phyloP scores from a whole-genome alignment of 2,113 vertebrate species.

The Odocoileus virginianus region DNA sequence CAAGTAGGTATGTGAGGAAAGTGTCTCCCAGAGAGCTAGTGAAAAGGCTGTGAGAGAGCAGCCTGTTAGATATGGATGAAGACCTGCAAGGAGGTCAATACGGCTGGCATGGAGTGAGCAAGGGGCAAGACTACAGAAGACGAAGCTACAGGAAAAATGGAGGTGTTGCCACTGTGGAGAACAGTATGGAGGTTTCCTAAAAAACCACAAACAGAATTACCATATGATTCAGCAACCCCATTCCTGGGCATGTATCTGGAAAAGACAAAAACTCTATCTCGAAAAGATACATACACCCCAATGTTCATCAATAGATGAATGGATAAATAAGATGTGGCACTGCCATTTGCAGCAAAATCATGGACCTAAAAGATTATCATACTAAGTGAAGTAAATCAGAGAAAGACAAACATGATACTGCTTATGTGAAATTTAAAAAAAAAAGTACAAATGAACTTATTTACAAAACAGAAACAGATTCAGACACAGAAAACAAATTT shows the following conservation, averaged over 20 bases:
- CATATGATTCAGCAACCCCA: neutral
- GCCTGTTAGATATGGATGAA: too few relatives aligned
- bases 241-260: neutral
- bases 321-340: neutral
- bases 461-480: neutral
- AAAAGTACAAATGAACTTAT: neutral
- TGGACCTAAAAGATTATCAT: neutral
- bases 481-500: neutral
- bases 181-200: neutral
- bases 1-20: neutral
- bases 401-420: neutral
- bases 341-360: neutral
- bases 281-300: neutral
- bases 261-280: neutral
- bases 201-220: neutral
- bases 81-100: neutral
- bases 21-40: neutral
- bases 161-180: neutral
- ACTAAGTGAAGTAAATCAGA: neutral
- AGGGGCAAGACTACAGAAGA: neutral
- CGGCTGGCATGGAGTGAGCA: rapidly evolving
- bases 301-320: neutral
- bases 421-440: neutral
- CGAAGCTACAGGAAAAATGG: neutral
- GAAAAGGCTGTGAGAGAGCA: neutral